These are phyloP conservation scores for Drepana falcataria DNA, from an alignment of 2,888 invertebrate genomes.

Conservation along the genomic window DNA sequence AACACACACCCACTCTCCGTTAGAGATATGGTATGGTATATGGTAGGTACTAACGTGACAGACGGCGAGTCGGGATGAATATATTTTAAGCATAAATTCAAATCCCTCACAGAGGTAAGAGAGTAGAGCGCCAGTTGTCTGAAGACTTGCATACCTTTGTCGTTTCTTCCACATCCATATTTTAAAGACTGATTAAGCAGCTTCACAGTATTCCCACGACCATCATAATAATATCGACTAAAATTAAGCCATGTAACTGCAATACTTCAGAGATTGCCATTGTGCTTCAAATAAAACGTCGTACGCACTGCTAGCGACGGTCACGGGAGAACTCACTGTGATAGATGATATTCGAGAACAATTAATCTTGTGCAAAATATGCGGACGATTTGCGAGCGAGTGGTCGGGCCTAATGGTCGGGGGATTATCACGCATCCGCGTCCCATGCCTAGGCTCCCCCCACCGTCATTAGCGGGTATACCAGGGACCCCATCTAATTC, in stretches of 20 bases:
- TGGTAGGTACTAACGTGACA: no score
- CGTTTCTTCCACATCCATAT: no score
- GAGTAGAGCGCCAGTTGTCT: no score
- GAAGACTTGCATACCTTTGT: no score
- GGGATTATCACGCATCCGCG: constrained; percentile 70
- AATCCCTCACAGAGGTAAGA: no score
- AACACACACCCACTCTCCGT: no score
- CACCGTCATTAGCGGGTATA: constrained; percentile 62
- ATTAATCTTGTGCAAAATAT: constrained; percentile 78
- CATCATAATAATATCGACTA: constrained; percentile 49
- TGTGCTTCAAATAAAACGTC: constrained; percentile 73
- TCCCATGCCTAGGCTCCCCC: constrained; percentile 39
- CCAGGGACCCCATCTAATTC: constrained; percentile 22
- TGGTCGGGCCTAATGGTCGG: constrained; percentile 76
- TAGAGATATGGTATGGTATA: no score
- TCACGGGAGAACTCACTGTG: constrained; percentile 73
- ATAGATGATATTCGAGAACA: constrained; percentile 79
- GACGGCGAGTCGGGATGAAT: no score
- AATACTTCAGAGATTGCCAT: constrained; percentile 50
- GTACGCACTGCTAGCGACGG: constrained; percentile 71
- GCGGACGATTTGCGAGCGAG: constrained; percentile 78
- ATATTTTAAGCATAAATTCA: no score
- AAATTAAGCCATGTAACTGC: constrained; percentile 63
- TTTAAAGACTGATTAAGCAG: no score
- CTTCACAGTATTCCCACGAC: constrained; percentile 18